Evolutionary conservation across 2,888 invertebrate species (phyloP).

Genomic region (Ophioninae sp.): DNA sequence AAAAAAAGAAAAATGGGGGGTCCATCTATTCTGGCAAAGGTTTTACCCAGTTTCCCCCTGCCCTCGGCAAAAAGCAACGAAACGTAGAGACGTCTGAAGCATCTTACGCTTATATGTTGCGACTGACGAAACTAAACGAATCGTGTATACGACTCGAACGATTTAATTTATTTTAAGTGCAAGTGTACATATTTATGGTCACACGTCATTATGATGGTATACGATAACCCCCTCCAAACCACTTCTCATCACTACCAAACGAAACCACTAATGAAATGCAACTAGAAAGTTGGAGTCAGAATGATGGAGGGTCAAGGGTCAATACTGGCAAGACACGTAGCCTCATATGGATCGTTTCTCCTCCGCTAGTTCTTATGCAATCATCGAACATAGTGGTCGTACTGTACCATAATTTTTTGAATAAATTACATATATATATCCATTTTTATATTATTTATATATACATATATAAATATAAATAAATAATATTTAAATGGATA

Average conservation of each 20-base stretch:
- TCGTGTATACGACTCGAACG: too few species aligned
- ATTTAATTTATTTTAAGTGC: background rate
- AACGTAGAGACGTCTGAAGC: too few species aligned
- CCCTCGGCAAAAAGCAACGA: too few species aligned
- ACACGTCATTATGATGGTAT: background rate
- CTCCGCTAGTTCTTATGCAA: conserved; percentile 48
- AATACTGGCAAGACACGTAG: conserved; percentile 65
- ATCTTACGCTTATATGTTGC: too few species aligned
- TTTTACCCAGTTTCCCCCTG: too few species aligned
- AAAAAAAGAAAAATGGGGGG: too few species aligned
- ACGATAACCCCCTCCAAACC: background rate
- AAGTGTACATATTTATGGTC: background rate
- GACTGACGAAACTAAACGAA: too few species aligned
- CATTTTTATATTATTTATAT: conserved; percentile 28
- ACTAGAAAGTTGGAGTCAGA: conserved; percentile 61
- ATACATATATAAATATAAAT: background rate
- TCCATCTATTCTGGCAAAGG: too few species aligned
- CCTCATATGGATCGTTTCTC: conserved; percentile 55
- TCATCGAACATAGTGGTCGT: conserved; percentile 15
- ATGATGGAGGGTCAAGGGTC: conserved; percentile 73
- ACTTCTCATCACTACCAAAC: background rate
- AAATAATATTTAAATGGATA: too few species aligned
- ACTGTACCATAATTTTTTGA: conserved; percentile 10
- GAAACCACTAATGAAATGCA: conserved; percentile 59
- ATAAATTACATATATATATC: conserved; percentile 29